Base-by-base conservation (phyloP, 2,797 vertebrate genomes). In the Euthynnus affinis region DNA sequence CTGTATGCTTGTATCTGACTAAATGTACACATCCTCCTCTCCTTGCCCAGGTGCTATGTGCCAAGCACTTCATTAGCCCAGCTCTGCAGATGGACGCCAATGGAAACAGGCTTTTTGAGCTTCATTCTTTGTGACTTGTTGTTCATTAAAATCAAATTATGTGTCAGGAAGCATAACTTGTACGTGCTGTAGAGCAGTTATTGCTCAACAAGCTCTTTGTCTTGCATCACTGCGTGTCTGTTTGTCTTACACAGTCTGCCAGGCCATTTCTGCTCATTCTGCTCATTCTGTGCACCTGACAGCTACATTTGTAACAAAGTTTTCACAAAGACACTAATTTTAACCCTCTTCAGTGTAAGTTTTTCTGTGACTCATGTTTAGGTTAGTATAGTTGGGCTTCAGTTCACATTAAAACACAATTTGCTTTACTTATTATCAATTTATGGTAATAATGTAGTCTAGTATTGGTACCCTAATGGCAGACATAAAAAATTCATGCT, bases 101-200 rank as follows among this genome's bases (percentile, higher is more conserved):
- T 89, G 92, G 91, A 93, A 95, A 91, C 61, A 81, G 76, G 89
- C 83, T 91, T 93, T 96, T 96, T 97, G 96, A 97, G 95, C 92
- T 96, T 98, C 95, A 98, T 97, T 98, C 96, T 95, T 96, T 96
- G 94, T 96, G 97, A 97, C 96, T 97, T 96, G 95, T 96, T 97
- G 97, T 97, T 97, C 96, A 97, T 97, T 97, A 98, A 94, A 94
- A 94, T 94, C 95, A 97, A 97, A 97, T 97, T 97, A 95, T 95
- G 96, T 97, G 96, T 96, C 96, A 96, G 88, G 74, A 96, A 96
- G 94, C 94, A 96, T 95, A 96, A 95, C 93, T 93, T 88, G 86
- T 91, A 85, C 58, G 78, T 85, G 89, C 80, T 71, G 86, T 87
- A 71, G 83, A 88, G 89, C 92, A 85, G 91, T 93, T 88, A 92